Evolutionary conservation across 2,797 vertebrate species (phyloP).

Genomic region (Melanitta fusca): DNA sequence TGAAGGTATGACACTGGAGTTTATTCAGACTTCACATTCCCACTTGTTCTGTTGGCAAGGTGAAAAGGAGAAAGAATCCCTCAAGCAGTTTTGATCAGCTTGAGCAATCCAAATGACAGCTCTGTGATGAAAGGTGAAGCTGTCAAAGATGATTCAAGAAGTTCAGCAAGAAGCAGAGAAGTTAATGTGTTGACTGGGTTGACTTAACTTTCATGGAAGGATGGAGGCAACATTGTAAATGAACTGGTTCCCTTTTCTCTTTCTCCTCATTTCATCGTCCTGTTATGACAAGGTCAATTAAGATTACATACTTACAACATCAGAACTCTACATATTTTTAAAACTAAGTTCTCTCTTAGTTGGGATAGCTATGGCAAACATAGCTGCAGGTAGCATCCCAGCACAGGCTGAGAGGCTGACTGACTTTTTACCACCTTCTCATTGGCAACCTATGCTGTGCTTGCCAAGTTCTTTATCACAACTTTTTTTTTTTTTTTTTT

Average conservation of each 20-base stretch:
- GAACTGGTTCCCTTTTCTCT: background rate
- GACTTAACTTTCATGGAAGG: background rate
- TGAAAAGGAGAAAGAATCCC: background rate
- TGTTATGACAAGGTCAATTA: background rate
- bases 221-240: background rate
- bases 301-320: background rate
- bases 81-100: background rate
- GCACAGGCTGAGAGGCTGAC: background rate
- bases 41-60: background rate
- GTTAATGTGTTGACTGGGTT: background rate
- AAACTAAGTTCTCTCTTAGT: background rate
- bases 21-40: background rate
- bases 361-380: background rate
- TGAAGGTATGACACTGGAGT: background rate
- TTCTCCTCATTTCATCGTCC: background rate
- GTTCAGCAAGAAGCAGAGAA: background rate
- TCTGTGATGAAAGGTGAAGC: background rate
- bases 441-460: background rate
- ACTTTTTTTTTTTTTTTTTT: too few relatives aligned
- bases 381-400: background rate
- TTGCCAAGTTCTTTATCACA: background rate
- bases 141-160: background rate
- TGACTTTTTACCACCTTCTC: background rate
- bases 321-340: background rate
- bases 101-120: background rate